Evolutionary conservation across 37 sponge, comb jelly and placozoan genomes (phyloP).

Genomic region (Cladorhizidae sp.): DNA sequence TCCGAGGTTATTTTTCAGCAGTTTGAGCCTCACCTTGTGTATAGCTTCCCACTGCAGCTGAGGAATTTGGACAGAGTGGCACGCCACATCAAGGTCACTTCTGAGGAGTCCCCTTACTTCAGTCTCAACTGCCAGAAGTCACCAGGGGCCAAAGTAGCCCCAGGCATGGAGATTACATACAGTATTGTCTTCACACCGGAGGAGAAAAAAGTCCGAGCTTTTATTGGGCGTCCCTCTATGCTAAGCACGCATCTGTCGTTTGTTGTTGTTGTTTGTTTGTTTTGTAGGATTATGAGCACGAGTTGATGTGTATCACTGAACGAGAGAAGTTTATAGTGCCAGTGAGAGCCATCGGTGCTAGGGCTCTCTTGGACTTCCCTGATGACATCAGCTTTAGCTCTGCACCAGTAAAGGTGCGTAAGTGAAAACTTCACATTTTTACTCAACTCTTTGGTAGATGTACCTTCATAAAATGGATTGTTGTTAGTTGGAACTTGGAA

Average conservation of each 20-base stretch:
- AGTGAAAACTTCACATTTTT: too few species aligned
- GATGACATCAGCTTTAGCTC: constrained; percentile 88
- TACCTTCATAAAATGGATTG: too few species aligned
- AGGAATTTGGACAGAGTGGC: constrained; percentile 93
- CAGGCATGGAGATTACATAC: constrained; percentile 95
- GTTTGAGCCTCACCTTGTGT: constrained; percentile 75
- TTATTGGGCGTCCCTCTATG: not conserved
- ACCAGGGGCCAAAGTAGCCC: constrained; percentile 91
- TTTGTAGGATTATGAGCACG: constrained; percentile 87
- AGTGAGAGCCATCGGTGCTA: constrained; percentile 79
- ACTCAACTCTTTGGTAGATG: too few species aligned
- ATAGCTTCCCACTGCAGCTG: constrained; percentile 78
- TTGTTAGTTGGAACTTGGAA: too few species aligned
- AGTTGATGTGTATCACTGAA: constrained; percentile 91
- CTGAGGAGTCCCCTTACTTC: constrained; percentile 95
- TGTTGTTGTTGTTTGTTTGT: not conserved
- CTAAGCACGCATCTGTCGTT: not conserved
- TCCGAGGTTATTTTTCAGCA: constrained; percentile 93
- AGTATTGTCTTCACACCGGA: constrained; percentile 86
- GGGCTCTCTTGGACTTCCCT: constrained; percentile 97
- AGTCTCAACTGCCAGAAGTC: constrained; percentile 58
- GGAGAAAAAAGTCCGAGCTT: constrained; percentile 67
- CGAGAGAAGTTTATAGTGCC: constrained; percentile 94
- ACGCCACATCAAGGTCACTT: constrained; percentile 79
- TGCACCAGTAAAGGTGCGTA: constrained; percentile 85